Conservation (phyloP, 92 coral and sea anemone species). For the Epizoanthus illoricatus region DNA sequence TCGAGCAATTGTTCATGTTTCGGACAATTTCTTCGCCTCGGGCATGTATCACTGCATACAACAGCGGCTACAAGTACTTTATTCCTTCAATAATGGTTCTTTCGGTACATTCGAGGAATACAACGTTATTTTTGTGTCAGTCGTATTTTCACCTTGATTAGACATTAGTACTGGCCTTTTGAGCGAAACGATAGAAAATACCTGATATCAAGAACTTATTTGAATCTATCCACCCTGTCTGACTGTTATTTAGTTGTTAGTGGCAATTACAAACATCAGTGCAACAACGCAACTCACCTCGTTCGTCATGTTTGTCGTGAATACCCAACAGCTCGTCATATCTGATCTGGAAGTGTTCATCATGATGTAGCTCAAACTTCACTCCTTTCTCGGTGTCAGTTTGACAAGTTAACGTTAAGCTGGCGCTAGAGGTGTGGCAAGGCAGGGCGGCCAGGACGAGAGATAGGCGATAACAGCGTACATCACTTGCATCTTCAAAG, state of each 20-base stretch:
- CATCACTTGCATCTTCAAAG: background rate
- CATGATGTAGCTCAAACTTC: constrained; percentile 11
- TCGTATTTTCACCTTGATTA: no score
- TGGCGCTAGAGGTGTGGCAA: background rate
- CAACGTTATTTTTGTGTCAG: no score
- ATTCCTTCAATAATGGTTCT: no score
- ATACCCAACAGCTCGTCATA: background rate
- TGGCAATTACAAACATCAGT: background rate
- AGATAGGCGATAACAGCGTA: constrained; percentile 7
- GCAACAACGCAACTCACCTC: background rate
- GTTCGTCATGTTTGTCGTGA: background rate
- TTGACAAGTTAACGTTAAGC: constrained; percentile 7
- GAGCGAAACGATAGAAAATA: no score
- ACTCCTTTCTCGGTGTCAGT: background rate
- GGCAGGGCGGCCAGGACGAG: background rate
- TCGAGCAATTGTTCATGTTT: no score
- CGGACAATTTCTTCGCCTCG: no score
- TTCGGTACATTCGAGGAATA: no score
- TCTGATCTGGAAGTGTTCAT: constrained; percentile 18
- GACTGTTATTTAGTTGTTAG: background rate
- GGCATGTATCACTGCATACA: no score
- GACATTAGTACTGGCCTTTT: no score
- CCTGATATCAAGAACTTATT: no score
- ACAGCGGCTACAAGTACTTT: no score
- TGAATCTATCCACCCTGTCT: no score